These are phyloP conservation scores for Pseudochaenichthys georgianus DNA, from an alignment of 2,797 vertebrate genomes.

Conservation along the genomic window DNA sequence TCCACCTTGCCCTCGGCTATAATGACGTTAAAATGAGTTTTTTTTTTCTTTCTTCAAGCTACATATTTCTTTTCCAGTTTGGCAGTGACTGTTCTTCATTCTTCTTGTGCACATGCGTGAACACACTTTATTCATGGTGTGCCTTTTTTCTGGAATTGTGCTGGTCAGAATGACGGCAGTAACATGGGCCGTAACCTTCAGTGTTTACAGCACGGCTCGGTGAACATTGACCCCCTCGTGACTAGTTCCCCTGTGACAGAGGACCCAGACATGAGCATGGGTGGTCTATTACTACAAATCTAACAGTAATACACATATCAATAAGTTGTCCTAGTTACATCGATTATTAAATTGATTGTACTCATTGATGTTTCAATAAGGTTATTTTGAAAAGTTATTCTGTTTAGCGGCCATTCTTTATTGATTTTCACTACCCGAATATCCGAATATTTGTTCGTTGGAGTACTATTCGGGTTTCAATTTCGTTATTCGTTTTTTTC, in stretches of 20 bases:
- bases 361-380: not conserved
- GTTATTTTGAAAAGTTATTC: too few species aligned
- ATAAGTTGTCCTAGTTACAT: not conserved
- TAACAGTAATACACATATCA: not conserved
- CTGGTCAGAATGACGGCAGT: slow-evolving; percentile 5
- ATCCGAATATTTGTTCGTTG: too few species aligned
- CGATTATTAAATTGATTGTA: not conserved
- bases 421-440: too few species aligned
- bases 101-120: not conserved
- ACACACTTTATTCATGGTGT: not conserved
- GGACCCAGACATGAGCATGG: slow-evolving; percentile 17
- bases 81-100: not conserved
- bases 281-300: slow-evolving; percentile 20
- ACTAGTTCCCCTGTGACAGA: not conserved
- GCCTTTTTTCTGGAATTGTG: slow-evolving; percentile 3
- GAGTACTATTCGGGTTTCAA: too few species aligned
- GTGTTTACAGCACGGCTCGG: slow-evolving; percentile 12
- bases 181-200: slow-evolving; percentile 15
- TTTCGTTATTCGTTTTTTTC: too few species aligned
- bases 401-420: too few species aligned
- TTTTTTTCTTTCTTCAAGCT: too few species aligned
- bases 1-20: slow-evolving; percentile 8
- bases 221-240: slow-evolving; percentile 27
- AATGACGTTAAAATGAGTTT: slow-evolving; percentile 1
- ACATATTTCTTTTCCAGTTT: slow-evolving; percentile 2